phyloP scores from a whole-genome alignment of 2,888 invertebrate genomes.

The Sinohyriopsis cumingii region DNA sequence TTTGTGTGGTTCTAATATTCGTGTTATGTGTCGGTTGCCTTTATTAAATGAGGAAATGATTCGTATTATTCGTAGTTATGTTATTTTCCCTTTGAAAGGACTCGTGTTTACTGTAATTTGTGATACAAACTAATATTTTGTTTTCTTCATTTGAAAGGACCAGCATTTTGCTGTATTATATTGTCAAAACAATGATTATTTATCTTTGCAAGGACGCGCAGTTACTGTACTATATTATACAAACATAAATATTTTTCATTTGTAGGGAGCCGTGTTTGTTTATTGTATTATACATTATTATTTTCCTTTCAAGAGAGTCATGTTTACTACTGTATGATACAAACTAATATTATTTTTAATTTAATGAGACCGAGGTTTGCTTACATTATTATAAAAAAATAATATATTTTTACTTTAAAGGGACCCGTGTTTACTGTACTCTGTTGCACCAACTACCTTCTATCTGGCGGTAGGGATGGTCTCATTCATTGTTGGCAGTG shows the following conservation, averaged over 20 bases:
- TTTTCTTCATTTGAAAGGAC: constrained; percentile 41
- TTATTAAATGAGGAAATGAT: too few species aligned
- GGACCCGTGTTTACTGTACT: constrained; percentile 49
- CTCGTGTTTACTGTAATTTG: constrained; percentile 59
- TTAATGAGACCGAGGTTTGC: too few species aligned
- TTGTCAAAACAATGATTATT: constrained; percentile 20
- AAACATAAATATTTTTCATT: constrained; percentile 4
- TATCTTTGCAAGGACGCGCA: constrained; percentile 54
- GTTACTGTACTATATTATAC: constrained; percentile 50
- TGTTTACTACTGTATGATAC: too few species aligned
- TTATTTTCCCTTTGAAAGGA: constrained; percentile 48
- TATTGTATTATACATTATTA: too few species aligned
- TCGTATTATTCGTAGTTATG: background rate
- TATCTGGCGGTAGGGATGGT: constrained; percentile 66
- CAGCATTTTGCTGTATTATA: constrained; percentile 61
- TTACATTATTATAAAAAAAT: too few species aligned
- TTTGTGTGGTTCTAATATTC: too few species aligned
- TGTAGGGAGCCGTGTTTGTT: constrained; percentile 60
- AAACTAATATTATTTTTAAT: too few species aligned
- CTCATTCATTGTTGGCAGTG: constrained; percentile 58
- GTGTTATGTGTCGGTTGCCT: too few species aligned
- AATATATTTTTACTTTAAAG: too few species aligned
- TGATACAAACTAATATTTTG: constrained; percentile 30
- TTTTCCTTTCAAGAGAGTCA: too few species aligned
- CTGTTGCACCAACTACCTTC: constrained; percentile 42